phyloP scores from a whole-genome alignment of 2,113 vertebrate species.

The Python bivittatus region DNA sequence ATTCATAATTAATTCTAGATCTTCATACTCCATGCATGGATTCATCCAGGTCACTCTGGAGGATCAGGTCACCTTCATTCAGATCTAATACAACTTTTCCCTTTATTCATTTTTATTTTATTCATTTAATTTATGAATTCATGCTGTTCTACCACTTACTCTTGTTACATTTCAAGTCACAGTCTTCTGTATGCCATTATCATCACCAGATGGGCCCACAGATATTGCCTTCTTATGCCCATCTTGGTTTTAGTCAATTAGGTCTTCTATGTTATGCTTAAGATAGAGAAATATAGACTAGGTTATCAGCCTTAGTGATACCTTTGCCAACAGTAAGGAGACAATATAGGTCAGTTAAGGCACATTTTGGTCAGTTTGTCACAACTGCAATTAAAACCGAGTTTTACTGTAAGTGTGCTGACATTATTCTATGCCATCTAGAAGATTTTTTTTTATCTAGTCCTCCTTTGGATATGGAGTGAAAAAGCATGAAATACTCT shows the following conservation, averaged over 20 bases:
- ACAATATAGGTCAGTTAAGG: background rate
- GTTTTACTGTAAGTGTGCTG: background rate
- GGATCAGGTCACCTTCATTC: background rate
- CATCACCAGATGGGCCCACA: background rate
- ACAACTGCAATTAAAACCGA: background rate
- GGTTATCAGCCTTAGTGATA: background rate
- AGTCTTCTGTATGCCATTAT: background rate
- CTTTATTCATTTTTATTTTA: background rate
- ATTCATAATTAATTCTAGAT: background rate
- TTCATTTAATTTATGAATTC: background rate
- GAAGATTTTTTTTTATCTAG: background rate
- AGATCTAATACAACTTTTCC: background rate
- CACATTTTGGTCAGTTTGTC: background rate
- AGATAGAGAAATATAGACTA: background rate
- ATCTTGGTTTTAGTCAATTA: background rate
- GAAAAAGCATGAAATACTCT: background rate
- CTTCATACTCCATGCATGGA: background rate
- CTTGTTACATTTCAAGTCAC: background rate
- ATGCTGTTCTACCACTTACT: background rate
- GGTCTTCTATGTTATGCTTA: background rate
- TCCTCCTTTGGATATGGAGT: background rate
- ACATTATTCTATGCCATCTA: background rate
- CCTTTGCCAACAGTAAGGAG: background rate
- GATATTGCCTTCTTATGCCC: background rate
- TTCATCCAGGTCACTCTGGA: background rate